Conservation (phyloP, 2,888 invertebrate species). For the Megaustenia siamemsis region DNA sequence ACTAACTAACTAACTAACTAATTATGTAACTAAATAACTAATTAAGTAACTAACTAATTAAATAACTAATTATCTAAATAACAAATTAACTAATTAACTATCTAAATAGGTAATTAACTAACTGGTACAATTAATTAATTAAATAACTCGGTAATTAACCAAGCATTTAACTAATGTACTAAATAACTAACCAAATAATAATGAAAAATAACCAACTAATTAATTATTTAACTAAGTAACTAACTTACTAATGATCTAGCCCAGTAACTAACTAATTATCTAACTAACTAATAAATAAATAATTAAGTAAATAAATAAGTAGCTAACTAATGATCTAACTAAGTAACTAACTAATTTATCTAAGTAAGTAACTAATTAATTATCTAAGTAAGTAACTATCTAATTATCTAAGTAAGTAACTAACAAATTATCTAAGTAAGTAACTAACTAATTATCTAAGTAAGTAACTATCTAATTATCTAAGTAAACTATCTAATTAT, state of each 20-base stretch:
- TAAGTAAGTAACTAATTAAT: background rate
- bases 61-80: too few species aligned
- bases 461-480: background rate
- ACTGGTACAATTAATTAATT: too few species aligned
- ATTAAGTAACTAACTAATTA: too few species aligned
- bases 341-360: background rate
- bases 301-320: background rate
- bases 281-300: background rate
- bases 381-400: background rate
- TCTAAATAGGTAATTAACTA: too few species aligned
- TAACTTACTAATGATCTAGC: background rate
- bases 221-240: background rate
- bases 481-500: background rate
- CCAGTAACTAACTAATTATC: background rate
- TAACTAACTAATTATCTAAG: background rate
- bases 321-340: background rate
- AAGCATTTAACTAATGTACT: background rate
- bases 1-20: too few species aligned
- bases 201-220: background rate
- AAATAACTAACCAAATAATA: background rate
- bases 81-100: too few species aligned
- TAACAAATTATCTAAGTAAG: background rate
- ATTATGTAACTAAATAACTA: too few species aligned
- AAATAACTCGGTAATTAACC: too few species aligned
- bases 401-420: background rate